These are phyloP conservation scores for Griposia aprilina DNA, from an alignment of 2,888 invertebrate genomes.

Conservation along the genomic window DNA sequence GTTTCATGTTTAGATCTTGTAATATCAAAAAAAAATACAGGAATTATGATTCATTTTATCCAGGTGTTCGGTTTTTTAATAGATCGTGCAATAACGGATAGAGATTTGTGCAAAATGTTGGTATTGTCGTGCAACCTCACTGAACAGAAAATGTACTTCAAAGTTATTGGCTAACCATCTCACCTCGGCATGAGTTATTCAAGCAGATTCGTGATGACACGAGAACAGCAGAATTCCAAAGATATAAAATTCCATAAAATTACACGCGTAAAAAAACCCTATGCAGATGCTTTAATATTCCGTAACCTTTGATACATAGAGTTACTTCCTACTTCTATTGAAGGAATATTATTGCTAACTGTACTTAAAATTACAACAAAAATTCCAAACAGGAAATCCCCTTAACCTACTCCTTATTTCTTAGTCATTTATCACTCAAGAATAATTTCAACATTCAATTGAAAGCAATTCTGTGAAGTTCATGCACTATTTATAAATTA, in stretches of 20 bases:
- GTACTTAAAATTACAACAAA: not conserved
- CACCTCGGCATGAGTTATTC: not conserved
- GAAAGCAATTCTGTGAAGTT: constrained; percentile 49
- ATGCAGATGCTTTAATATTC: not conserved
- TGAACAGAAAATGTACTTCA: not conserved
- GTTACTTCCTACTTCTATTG: not conserved
- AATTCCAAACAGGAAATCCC: constrained; percentile 52
- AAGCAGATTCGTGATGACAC: not conserved
- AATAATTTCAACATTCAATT: constrained; percentile 38
- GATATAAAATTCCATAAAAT: not conserved
- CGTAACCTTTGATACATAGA: not conserved
- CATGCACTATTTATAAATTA: constrained; percentile 56
- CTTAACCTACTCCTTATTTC: not conserved
- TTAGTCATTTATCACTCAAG: constrained; percentile 10
- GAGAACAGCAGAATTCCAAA: not conserved
- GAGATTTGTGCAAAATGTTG: not conserved
- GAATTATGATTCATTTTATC: not conserved
- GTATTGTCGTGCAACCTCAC: not conserved
- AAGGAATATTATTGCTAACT: constrained; percentile 9
- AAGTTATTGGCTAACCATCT: not conserved
- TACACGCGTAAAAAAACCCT: no score
- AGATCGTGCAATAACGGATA: not conserved
- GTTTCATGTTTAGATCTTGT: not conserved
- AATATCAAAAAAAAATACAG: not conserved
- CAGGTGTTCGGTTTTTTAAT: no score